phyloP scores from a whole-genome alignment of 2,797 vertebrate species.

The Trematomus bernacchii region DNA sequence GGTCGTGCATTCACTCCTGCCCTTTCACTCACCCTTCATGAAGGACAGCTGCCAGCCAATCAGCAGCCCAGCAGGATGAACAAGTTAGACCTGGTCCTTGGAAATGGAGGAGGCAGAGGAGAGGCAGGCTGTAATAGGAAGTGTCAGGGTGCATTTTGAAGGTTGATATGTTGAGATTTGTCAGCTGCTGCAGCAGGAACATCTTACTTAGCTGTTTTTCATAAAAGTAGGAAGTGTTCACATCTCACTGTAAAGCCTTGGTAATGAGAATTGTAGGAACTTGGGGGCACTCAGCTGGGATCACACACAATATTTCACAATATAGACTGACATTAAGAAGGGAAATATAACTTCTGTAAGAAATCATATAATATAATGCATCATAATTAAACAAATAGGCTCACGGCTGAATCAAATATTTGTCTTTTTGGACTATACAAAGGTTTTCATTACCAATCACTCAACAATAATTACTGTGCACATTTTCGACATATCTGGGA shows the following conservation, averaged over 20 bases:
- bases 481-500: neutral
- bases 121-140: constrained; percentile 6
- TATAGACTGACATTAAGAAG: constrained; percentile 15
- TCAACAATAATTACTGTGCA: neutral
- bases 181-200: constrained; percentile 26
- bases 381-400: constrained; percentile 4
- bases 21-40: constrained; percentile 60
- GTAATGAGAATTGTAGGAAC: constrained; percentile 42
- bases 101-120: constrained; percentile 41
- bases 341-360: constrained; percentile 17
- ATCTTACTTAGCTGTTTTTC: constrained; percentile 30
- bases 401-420: neutral
- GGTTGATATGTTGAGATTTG: constrained; percentile 36
- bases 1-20: constrained; percentile 38
- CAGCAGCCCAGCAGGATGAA: constrained; percentile 60
- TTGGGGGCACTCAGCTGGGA: constrained; percentile 10
- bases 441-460: neutral
- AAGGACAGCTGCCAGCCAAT: constrained; percentile 63
- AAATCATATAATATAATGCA: neutral
- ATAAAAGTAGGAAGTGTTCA: constrained; percentile 46
- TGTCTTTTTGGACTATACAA: neutral
- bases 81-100: constrained; percentile 56
- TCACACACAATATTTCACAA: constrained; percentile 1
- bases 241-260: constrained; percentile 21
- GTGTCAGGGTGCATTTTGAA: constrained; percentile 27